Base-by-base conservation (phyloP, 2,888 invertebrate genomes). In the Pristionchus exspectatus region DNA sequence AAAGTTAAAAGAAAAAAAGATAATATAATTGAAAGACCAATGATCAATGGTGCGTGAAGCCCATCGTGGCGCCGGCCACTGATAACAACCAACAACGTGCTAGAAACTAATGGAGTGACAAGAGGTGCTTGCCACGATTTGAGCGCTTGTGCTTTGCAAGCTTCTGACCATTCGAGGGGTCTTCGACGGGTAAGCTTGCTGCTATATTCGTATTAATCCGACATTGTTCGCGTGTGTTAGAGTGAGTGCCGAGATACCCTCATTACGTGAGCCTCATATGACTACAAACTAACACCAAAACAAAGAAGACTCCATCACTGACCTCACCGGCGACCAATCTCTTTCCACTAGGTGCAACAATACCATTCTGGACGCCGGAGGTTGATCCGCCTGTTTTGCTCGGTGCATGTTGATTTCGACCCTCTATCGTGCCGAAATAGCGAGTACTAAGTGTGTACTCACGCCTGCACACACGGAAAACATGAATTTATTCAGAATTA, bases 301-400 rank as follows among this genome's bases (percentile, higher is more conserved):
- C 21, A 63, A n/a, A 0, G n/a, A n/a, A 21, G 63, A n/a, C 63
- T 63, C 63, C 63, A 63, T 24, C 24, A 63, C 10, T 63, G 63
- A 63, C n/a, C 63, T 21, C 10, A 24, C 63, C 10, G n/a, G 21
- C 63, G 63, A 63, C 63, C n/a, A 63, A 63, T n/a, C 63, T 63
- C 63, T 24, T n/a, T 63, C 63, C n/a, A 24, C 63, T 72, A 2
- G 74, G 74, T 38, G 74, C 38, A 38, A 38, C 74, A 38, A 50
- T 50, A 50, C 44, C 74, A 74, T 74, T 74, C 74, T 74, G 74
- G 74, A 33, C 72, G 72, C 27, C 18, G 66, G 27, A 33, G 69
- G 33, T 72, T 74, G 74, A 74, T 74, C 44, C 74, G 74, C 21
- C 74, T 74, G 74, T 74, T 74, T 74, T 38, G 0, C 38, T 21